These are phyloP conservation scores for Podabrus alpinus DNA, from an alignment of 2,888 invertebrate species.

Conservation along the genomic window DNA sequence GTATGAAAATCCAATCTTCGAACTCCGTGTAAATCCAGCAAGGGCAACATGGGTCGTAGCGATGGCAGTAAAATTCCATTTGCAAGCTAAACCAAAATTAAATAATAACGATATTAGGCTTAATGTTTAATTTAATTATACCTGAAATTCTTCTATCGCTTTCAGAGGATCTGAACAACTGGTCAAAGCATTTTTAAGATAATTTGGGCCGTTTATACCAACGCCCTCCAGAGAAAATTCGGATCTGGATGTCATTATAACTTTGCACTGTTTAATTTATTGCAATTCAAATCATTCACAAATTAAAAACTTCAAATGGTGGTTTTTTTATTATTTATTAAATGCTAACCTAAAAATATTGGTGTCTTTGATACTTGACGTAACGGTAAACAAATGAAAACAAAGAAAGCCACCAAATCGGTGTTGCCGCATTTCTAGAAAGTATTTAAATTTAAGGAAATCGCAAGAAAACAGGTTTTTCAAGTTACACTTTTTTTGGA, in stretches of 20 bases:
- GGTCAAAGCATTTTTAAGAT: slow-evolving; percentile 79
- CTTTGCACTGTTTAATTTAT: background rate
- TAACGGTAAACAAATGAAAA: background rate
- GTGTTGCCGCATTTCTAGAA: background rate
- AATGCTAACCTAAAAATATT: background rate
- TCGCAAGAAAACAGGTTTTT: too few relatives aligned
- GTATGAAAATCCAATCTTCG: slow-evolving; percentile 92
- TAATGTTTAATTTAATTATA: slow-evolving; percentile 42
- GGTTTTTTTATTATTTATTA: background rate
- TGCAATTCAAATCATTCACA: background rate
- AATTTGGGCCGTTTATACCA: slow-evolving; percentile 54
- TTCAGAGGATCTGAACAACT: slow-evolving; percentile 95
- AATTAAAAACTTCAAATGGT: background rate
- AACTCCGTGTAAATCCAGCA: slow-evolving; percentile 93
- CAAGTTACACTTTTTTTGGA: too few relatives aligned
- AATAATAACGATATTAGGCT: background rate
- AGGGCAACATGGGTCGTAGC: slow-evolving; percentile 89
- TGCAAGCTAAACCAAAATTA: slow-evolving; percentile 64
- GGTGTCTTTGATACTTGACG: background rate
- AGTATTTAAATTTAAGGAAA: background rate
- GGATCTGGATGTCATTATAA: slow-evolving; percentile 30
- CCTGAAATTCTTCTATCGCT: slow-evolving; percentile 98
- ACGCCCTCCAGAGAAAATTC: slow-evolving; percentile 54
- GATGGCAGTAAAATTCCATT: slow-evolving; percentile 93
- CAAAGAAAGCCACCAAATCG: background rate